phyloP scores from a whole-genome alignment of 1,140 invertebrate species.

The Panulirus ornatus region DNA sequence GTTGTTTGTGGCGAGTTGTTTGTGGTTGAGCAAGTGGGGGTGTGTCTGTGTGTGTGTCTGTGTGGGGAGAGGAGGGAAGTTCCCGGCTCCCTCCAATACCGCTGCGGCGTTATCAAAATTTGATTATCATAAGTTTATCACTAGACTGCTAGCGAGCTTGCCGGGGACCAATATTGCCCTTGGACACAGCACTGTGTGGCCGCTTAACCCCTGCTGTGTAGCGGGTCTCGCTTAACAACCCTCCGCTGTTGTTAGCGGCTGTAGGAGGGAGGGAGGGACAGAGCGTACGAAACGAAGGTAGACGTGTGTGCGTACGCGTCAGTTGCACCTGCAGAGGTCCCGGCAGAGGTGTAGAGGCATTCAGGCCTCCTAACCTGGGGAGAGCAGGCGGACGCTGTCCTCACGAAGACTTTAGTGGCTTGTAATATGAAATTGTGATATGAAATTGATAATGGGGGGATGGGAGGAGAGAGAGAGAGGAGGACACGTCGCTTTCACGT shows the following conservation, averaged over 20 bases:
- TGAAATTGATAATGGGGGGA: constrained; percentile 31
- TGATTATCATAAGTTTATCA: constrained; percentile 18
- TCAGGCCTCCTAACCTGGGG: too few species aligned
- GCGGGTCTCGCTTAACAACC: constrained; percentile 8
- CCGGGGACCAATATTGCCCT: background rate
- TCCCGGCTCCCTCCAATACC: background rate
- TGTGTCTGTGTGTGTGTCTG: background rate
- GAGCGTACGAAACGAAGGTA: too few species aligned
- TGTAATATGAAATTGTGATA: constrained; percentile 25
- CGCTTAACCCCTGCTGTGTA: constrained; percentile 8
- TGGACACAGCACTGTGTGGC: background rate
- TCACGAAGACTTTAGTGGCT: constrained; percentile 27
- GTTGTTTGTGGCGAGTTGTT: too few species aligned
- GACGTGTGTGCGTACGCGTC: too few species aligned
- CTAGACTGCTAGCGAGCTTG: background rate
- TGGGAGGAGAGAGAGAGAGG: too few species aligned
- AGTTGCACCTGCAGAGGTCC: too few species aligned
- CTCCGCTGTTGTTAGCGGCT: background rate
- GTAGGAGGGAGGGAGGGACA: too few species aligned
- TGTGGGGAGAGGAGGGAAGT: background rate
- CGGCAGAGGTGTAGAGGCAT: too few species aligned
- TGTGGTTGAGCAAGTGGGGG: too few species aligned
- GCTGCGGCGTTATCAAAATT: constrained; percentile 5
- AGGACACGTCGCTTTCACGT: constrained; percentile 20
- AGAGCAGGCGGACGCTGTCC: background rate